A percentile compares a stretch with the other conserved stretches of the same genome.
These are phyloP conservation scores for Caenorhabditis wallacei DNA, from an alignment of 2,888 invertebrate species.

Conservation along the genomic window DNA sequence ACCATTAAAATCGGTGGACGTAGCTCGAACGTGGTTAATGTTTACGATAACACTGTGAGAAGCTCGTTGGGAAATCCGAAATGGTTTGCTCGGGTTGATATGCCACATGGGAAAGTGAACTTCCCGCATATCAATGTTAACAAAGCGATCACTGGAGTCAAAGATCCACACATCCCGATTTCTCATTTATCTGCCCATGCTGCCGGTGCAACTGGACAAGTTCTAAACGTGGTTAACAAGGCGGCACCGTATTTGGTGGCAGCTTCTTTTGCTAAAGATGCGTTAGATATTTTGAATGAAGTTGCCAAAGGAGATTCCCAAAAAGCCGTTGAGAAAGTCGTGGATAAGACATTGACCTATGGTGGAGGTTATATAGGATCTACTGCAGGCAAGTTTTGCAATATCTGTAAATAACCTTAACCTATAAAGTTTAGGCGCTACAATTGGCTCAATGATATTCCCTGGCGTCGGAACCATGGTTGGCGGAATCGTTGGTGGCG, in stretches of 20 bases:
- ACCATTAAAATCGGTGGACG: conserved; percentile 6
- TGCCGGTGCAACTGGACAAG: conserved; percentile 3
- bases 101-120: background rate
- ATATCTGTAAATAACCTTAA: too few relatives aligned
- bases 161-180: conserved; percentile 29
- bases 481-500: background rate
- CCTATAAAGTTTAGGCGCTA: background rate
- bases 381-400: too few relatives aligned
- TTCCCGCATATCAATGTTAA: conserved; percentile 36
- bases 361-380: too few relatives aligned
- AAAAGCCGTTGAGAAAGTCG: too few relatives aligned
- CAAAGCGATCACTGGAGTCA: conserved; percentile 26
- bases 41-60: conserved; percentile 5
- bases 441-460: background rate
- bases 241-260: background rate
- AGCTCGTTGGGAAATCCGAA: conserved; percentile 15
- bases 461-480: conserved; percentile 5
- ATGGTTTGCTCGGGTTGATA: conserved; percentile 25
- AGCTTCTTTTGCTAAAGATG: background rate
- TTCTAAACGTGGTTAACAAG: background rate
- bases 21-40: conserved; percentile 7
- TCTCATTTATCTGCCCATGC: background rate
- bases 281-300: too few relatives aligned
- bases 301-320: too few relatives aligned
- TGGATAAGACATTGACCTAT: too few relatives aligned